Evolutionary conservation across 1,140 invertebrate species (phyloP), one percentile per base, ranked within the genome.

Genomic region (Bombus balteatus): DNA sequence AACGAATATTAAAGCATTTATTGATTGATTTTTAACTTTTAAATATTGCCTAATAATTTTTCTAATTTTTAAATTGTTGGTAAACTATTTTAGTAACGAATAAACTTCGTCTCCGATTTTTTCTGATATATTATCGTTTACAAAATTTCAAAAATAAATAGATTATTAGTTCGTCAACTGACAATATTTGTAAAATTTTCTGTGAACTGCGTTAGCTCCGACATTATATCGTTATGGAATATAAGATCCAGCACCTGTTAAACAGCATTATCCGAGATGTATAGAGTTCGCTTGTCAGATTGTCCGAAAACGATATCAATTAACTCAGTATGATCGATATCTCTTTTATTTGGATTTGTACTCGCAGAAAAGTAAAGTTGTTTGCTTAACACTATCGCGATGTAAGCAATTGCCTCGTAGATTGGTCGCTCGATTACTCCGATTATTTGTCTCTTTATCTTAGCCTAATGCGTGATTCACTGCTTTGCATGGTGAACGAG

Each of bases 391-490:
- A 39, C n/a, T 18, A 18, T 9, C 13, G 57, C 28, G 41, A 34
- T 6, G 15, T 9, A 39, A 47, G 15, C 37, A 39, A 65, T 73
- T 62, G 83, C 47, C 32, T 72, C 28, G 15, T 4, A 47, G 4
- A 41, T 86, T 41, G 71, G 37, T 84, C 57, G 79, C 53, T 79
- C 81, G 83, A 88, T 90, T 81, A 78, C 73, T 83, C 57, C 39
- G 79, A 71, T 83, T 86, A 90, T 91, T 91, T 85, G 86, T 83
- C 85, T 79, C 80, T 85, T 83, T 77, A 87, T 88, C 85, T 86
- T 59, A 9, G 74, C 84, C 68, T 94, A 94, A 94, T 94, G 87
- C 89, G 91, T 95, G 94, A 95, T 93, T 95, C 94, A 94, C 92
- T 93, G 89, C 90, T 95, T 95, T 95, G 92, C 94, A 95, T 94